Conservation (phyloP, 2,113 vertebrate genomes). For the Geococcyx californianus region DNA sequence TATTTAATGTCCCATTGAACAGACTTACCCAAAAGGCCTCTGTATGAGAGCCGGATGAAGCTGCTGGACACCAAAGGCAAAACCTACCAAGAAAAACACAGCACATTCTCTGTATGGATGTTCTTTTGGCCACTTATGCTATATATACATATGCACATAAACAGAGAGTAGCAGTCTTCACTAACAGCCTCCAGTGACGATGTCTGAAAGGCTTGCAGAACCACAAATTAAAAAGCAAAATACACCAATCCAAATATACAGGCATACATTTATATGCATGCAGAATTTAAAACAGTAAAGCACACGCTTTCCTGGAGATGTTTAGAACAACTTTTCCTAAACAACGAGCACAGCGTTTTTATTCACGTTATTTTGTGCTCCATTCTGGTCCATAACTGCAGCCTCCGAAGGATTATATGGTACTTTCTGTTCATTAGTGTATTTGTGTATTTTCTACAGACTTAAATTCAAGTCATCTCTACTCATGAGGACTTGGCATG, state of each 20-base stretch:
- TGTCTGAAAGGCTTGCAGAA: not conserved
- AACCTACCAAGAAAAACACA: slow-evolving; percentile 85
- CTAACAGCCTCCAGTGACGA: not conserved
- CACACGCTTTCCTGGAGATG: not conserved
- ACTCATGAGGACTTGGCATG: not conserved
- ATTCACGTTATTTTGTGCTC: not conserved
- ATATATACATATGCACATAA: not conserved
- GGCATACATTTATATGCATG: fast-evolving
- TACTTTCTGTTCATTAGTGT: not conserved
- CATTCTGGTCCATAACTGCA: not conserved
- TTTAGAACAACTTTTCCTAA: not conserved
- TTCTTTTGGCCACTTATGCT: not conserved
- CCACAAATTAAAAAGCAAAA: not conserved
- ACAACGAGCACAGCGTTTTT: not conserved
- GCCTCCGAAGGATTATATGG: not conserved
- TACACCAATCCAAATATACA: not conserved
- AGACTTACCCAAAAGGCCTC: slow-evolving; percentile 96
- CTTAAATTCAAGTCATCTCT: not conserved
- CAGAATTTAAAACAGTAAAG: not conserved
- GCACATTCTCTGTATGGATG: slow-evolving; percentile 46
- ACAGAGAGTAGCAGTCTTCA: not conserved
- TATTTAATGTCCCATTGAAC: slow-evolving; percentile 12
- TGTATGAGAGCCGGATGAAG: slow-evolving; percentile 98
- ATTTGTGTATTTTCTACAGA: not conserved
- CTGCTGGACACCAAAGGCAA: slow-evolving; percentile 97